Evolutionary conservation across 2,888 invertebrate species (phyloP).

Genomic region (Polyommatus iphigenia): DNA sequence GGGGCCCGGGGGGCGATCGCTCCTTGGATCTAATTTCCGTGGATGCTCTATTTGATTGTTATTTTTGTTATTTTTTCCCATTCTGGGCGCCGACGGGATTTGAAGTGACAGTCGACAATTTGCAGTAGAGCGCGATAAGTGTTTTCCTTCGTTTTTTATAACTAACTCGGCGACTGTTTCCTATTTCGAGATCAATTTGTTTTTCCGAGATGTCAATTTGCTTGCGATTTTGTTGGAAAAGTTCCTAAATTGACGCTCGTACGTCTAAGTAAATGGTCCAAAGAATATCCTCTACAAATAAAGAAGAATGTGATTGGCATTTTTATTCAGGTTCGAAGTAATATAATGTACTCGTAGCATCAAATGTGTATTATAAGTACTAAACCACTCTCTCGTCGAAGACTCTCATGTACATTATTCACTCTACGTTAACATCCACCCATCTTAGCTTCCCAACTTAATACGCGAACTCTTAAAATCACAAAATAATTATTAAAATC

Average conservation of each 20-base stretch:
- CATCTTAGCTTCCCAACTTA: neutral
- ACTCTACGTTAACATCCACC: neutral
- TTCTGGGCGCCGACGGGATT: conserved; percentile 65
- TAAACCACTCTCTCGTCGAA: too few species aligned
- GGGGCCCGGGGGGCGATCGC: conserved; percentile 80
- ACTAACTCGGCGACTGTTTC: conserved; percentile 71
- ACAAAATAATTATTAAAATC: conserved; percentile 16
- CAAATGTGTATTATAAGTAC: too few species aligned
- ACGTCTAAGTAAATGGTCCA: neutral
- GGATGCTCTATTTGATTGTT: conserved; percentile 79
- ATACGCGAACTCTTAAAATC: neutral
- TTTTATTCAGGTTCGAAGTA: neutral
- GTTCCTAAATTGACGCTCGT: neutral
- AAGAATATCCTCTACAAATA: neutral
- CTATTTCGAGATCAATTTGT: conserved; percentile 54
- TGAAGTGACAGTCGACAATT: conserved; percentile 78
- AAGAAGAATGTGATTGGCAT: neutral
- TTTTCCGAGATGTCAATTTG: conserved; percentile 36
- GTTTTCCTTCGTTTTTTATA: conserved; percentile 75
- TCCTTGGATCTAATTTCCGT: conserved; percentile 79
- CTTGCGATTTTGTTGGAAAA: conserved; percentile 22
- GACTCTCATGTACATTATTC: too few species aligned
- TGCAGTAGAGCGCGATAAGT: conserved; percentile 78
- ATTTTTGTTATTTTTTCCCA: conserved; percentile 76
- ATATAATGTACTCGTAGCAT: too few species aligned